phyloP scores from a whole-genome alignment of 2,888 invertebrate species.

The Drosophila leonis region DNA sequence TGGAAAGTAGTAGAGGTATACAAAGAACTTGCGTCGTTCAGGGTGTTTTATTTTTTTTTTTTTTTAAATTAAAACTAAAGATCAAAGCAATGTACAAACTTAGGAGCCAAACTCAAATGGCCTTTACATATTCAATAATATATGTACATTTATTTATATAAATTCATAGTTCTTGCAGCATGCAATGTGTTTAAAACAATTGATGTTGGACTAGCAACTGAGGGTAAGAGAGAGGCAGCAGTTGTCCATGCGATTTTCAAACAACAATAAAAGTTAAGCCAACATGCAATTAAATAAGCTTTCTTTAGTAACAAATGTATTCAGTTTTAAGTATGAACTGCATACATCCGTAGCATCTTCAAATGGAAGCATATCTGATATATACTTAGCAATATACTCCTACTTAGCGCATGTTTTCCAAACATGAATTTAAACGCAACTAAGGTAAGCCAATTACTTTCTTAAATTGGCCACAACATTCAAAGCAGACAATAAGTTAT shows the following conservation, averaged over 20 bases:
- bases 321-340: neutral
- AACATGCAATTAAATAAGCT: neutral
- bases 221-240: neutral
- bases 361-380: neutral
- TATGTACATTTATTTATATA: conserved; percentile 18
- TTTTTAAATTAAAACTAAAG: conserved; percentile 37
- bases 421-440: too few relatives aligned
- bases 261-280: neutral
- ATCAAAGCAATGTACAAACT: conserved; percentile 57
- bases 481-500: conserved; percentile 3
- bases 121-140: conserved; percentile 27
- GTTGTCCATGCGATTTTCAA: neutral
- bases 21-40: conserved; percentile 44
- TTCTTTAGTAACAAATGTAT: neutral
- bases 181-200: conserved; percentile 10
- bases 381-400: neutral
- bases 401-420: too few relatives aligned
- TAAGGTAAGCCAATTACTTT: neutral
- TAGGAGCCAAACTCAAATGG: conserved; percentile 53
- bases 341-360: neutral
- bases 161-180: conserved; percentile 10
- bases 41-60: conserved; percentile 17
- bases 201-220: neutral
- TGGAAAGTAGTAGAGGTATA: conserved; percentile 40
- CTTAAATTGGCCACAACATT: neutral